phyloP scores from a whole-genome alignment of 2,113 vertebrate genomes.

The Tricholaema leucomelas region DNA sequence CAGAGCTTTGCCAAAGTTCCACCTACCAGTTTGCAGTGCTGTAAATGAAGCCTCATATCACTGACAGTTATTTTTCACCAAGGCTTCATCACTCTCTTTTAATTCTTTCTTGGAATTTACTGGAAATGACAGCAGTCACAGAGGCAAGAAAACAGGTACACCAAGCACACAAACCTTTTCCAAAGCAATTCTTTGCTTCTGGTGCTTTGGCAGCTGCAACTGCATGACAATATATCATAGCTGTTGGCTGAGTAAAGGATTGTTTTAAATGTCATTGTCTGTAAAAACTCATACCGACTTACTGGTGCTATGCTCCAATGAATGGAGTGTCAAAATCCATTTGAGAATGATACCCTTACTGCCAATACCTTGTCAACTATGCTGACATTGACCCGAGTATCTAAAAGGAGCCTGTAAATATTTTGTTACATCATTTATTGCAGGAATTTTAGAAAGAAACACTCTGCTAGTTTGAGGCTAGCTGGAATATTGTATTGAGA shows the following conservation, averaged over 20 bases:
- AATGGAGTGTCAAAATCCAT: constrained; percentile 21
- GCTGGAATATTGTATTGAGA: no score
- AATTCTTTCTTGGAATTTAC: constrained; percentile 23
- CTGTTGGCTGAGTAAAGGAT: background rate
- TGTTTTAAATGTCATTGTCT: constrained; percentile 49
- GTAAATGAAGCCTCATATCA: background rate
- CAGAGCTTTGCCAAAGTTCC: background rate
- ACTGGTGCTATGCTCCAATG: constrained; percentile 16
- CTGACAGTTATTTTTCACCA: background rate
- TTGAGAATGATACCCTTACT: constrained; percentile 26
- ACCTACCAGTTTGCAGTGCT: background rate
- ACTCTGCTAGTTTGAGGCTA: no score
- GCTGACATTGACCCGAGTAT: background rate
- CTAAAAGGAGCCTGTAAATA: background rate
- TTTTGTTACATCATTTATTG: no score
- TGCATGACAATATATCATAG: constrained; percentile 43
- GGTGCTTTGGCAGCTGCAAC: constrained; percentile 41
- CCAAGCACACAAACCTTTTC: background rate
- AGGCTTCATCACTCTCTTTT: background rate
- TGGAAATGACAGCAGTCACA: background rate
- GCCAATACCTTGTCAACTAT: constrained; percentile 7
- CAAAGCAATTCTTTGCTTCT: constrained; percentile 27
- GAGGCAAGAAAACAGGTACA: background rate
- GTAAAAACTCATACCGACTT: constrained; percentile 45
- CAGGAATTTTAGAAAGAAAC: no score